Evolutionary conservation across 2,888 invertebrate genomes (phyloP), one percentile per base, ranked within the genome.

Genomic region (Pristionchus exspectatus): DNA sequence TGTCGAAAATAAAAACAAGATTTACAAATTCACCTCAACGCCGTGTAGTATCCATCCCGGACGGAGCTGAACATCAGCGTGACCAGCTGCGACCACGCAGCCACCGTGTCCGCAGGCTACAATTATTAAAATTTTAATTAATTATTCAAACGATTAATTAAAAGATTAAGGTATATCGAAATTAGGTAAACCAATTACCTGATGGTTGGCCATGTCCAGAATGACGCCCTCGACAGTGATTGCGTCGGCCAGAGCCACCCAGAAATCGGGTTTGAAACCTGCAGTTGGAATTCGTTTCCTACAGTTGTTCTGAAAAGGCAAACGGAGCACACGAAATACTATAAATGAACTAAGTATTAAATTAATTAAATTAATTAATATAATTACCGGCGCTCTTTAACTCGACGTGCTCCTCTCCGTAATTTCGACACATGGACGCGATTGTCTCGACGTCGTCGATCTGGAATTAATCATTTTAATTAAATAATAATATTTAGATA

Each of bases 251-350:
- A 95, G 90, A 4, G 93, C 92, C 0, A 95, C 95, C 95, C 95
- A 95, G 90, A 95, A 95, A 90, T 95, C 94, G 14, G 95, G 94
- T 72, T 95, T 95, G 90, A 95, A 95, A 14, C 95, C 95, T 86
- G 86, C 14, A 56, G 54, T 18, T 10, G 2, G 4, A 2, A 81
- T 27, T 10, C 7, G 14, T 77, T 21, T 21, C 5, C 18, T 0
- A 44, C 30, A 30, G 4, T 18, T 30, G 18, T 81, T 5, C 21
- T 50, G 16, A 50, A 12, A 10, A n/a, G n/a, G n/a, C n/a, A n/a
- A n/a, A n/a, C n/a, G n/a, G n/a, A n/a, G n/a, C n/a, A n/a, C n/a
- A n/a, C n/a, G n/a, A n/a, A n/a, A n/a, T n/a, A n/a, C n/a, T n/a
- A n/a, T n/a, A n/a, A n/a, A n/a, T n/a, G n/a, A 81, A 38, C 44